Evolutionary conservation across 2,797 vertebrate species (phyloP), one percentile per base, ranked within the genome.

Genomic region (Podarcis siculus): DNA sequence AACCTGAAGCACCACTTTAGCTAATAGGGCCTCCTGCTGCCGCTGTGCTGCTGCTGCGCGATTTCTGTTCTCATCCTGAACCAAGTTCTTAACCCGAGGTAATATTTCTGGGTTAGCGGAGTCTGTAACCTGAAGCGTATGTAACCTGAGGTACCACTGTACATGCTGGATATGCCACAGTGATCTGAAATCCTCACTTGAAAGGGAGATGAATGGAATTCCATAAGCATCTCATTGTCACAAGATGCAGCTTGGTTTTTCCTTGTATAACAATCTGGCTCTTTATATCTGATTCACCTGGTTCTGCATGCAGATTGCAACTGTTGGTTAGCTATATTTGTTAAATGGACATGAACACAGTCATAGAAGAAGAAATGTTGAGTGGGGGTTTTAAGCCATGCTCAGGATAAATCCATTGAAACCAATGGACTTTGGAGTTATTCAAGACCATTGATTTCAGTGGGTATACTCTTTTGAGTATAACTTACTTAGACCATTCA

Each of bases 281-380:
- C 13, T 71, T 25, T 79, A 32, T 79, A 21, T 42, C n/a, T 6
- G 4, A 15, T 72, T 80, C n/a, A 37, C 4, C 8, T 82, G 55
- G 32, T 49, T 27, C 72, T 55, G 39, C 19, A 66, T 21, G 67
- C 72, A 82, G 7, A 35, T 67, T 69, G 39, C 7, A 76, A 10
- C 37, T 83, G 39, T 76, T 87, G 19, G 8, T 71, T 75, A 5
- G 37, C 9, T n/a, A 9, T 1, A 1, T 42, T 82, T 92, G 61
- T 6, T 79, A 58, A 91, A 91, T 0, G 0, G 72, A 92, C 91
- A 90, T 75, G 21, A 82, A 90, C 37, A 80, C 25, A 69, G 85
- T 69, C 35, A 84, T 3, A 87, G 82, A 71, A 82, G 89, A 90
- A 87, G 13, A 5, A 82, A 86, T 80, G 72, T 45, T 67, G 37